These are phyloP conservation scores for Probaryconus sp. DNA, from an alignment of 1,140 invertebrate genomes.

Conservation along the genomic window DNA sequence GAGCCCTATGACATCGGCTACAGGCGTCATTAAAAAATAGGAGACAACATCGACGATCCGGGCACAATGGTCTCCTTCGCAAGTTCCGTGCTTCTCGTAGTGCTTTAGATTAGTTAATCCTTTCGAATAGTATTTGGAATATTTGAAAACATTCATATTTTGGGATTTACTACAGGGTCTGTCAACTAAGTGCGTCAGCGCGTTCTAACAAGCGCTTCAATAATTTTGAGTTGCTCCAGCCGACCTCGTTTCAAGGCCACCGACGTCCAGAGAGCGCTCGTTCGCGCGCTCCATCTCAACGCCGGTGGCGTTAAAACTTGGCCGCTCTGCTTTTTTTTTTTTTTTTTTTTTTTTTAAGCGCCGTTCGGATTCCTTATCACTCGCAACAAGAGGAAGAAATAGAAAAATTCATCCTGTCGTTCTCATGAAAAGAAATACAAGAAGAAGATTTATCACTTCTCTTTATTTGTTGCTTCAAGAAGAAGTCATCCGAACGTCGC, in stretches of 20 bases:
- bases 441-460: no score
- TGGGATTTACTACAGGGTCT: conserved; percentile 67
- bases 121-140: conserved; percentile 62
- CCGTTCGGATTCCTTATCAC: no score
- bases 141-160: conserved; percentile 72
- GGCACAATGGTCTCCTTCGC: conserved; percentile 70
- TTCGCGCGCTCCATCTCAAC: background rate
- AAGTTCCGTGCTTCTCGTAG: conserved; percentile 58
- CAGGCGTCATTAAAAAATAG: conserved; percentile 70
- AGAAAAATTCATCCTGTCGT: no score
- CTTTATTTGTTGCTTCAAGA: no score
- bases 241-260: background rate
- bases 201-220: conserved; percentile 71
- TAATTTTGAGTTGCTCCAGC: conserved; percentile 46
- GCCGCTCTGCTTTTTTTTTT: no score
- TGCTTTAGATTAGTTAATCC: conserved; percentile 63
- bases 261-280: background rate
- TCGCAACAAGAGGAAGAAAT: no score
- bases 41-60: conserved; percentile 73
- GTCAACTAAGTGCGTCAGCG: conserved; percentile 72
- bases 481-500: no score
- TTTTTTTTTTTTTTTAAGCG: no score
- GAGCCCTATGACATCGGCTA: conserved; percentile 71
- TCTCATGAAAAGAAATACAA: no score
- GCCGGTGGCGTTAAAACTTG: no score